phyloP scores from a whole-genome alignment of 2,888 invertebrate species.

The Lepidochitona cinerea region DNA sequence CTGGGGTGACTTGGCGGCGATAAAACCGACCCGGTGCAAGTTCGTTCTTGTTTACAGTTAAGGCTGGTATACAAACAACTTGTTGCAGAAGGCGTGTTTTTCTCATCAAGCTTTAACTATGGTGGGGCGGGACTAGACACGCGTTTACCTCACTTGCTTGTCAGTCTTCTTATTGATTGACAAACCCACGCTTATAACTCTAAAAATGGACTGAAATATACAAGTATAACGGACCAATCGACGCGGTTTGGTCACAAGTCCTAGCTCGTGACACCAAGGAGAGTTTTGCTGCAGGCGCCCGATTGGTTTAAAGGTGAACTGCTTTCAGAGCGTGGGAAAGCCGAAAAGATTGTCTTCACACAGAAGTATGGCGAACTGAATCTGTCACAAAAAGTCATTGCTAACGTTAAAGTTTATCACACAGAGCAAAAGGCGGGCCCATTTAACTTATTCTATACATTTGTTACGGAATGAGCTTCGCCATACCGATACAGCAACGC shows the following conservation, averaged over 20 bases:
- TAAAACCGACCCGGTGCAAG: background rate
- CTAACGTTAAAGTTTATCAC: background rate
- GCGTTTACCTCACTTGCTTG: background rate
- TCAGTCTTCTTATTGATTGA: background rate
- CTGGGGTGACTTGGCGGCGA: background rate
- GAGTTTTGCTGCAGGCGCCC: background rate
- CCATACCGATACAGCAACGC: too few relatives aligned
- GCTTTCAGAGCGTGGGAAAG: slow-evolving; percentile 1
- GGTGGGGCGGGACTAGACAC: background rate
- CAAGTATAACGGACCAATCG: background rate
- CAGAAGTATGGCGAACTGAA: background rate
- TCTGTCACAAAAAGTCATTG: background rate
- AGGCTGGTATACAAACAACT: background rate
- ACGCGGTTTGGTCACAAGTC: background rate
- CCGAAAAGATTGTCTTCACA: background rate
- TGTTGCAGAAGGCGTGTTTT: background rate
- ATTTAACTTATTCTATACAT: background rate
- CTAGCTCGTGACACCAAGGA: background rate
- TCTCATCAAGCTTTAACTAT: background rate
- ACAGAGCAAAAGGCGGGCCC: background rate
- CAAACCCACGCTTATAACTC: background rate
- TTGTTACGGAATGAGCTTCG: slow-evolving; percentile 1
- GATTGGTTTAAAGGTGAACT: background rate
- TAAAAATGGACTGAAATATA: background rate
- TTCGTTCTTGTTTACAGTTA: slow-evolving; percentile 6